Evolutionary conservation across 2,113 vertebrate genomes (phyloP).

Genomic region (Cardinalis cardinalis): DNA sequence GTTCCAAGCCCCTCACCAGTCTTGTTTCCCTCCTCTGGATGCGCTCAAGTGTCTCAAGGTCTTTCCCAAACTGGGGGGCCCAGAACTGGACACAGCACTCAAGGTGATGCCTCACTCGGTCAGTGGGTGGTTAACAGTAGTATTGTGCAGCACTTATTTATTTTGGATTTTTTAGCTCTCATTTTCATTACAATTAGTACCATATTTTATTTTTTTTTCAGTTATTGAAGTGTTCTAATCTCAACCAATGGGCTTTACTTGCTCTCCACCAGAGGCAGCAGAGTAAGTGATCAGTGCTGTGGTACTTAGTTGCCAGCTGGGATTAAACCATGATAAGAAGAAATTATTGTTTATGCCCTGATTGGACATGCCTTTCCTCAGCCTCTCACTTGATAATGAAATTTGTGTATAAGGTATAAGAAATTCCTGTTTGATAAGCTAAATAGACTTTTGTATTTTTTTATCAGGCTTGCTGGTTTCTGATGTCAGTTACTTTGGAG

Average conservation of each 20-base stretch:
- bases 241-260: background rate
- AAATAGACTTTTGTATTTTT: background rate
- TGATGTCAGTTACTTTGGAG: background rate
- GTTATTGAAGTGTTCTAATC: background rate
- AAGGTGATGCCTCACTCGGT: background rate
- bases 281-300: accelerated
- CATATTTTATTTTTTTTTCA: background rate
- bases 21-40: no score
- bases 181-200: background rate
- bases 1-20: no score
- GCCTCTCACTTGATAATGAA: background rate
- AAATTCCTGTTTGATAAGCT: background rate
- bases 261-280: background rate
- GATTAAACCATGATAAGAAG: background rate
- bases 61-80: no score
- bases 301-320: background rate
- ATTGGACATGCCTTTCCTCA: background rate
- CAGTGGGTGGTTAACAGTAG: no score
- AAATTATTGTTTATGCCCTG: background rate
- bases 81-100: no score
- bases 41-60: accelerated
- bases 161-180: accelerated
- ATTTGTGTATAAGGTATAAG: background rate
- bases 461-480: background rate
- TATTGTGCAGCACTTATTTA: background rate